Conservation (phyloP, 2,113 vertebrate genomes). For the Urocolius indicus region DNA sequence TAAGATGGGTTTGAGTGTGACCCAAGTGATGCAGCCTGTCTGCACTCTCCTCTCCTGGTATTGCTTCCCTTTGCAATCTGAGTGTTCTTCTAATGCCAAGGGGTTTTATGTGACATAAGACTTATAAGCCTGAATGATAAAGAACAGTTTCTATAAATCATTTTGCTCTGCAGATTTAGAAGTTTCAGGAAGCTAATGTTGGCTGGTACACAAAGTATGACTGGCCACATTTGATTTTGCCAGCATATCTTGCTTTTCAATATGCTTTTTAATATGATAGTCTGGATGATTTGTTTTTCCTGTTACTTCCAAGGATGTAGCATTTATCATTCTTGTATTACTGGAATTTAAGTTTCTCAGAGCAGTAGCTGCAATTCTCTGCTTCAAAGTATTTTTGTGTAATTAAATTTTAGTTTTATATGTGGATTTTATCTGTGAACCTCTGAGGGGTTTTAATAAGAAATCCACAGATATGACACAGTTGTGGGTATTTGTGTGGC, state of each 20-base stretch:
- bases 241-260: conserved; percentile 29
- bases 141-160: conserved; percentile 47
- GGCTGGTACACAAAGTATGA: neutral
- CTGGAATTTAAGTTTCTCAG: conserved; percentile 11
- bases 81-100: neutral
- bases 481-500: neutral
- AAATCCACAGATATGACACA: neutral
- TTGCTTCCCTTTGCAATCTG: neutral
- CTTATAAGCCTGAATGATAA: conserved; percentile 23
- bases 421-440: conserved; percentile 8
- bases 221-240: neutral
- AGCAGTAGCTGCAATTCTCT: neutral
- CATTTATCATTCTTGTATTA: conserved; percentile 14
- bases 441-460: neutral
- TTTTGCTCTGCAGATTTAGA: conserved; percentile 16
- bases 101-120: neutral
- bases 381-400: conserved; percentile 18
- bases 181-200: neutral
- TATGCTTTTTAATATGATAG: conserved; percentile 27
- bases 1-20: neutral
- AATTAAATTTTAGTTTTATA: conserved; percentile 42
- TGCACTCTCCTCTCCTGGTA: fast-evolving
- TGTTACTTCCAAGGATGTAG: conserved; percentile 10
- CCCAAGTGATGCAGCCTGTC: neutral
- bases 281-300: conserved; percentile 47